Evolutionary conservation across 2,113 vertebrate genomes (phyloP).

Genomic region (Amblyornis subalaris): DNA sequence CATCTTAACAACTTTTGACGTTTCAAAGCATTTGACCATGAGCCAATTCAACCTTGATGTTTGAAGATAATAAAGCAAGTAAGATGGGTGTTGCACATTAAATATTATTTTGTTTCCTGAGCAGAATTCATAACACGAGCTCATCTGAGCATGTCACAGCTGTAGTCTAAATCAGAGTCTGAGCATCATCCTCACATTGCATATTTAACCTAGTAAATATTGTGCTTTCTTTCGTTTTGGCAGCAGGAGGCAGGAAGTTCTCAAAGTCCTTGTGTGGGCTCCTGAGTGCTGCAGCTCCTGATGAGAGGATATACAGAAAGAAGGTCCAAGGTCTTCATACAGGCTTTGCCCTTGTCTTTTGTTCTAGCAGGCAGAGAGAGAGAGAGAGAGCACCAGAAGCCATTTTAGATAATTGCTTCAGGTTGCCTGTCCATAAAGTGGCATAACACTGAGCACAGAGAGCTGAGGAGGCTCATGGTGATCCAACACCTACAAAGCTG

Average conservation of each 20-base stretch:
- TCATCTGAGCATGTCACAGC: neutral
- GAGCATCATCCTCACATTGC: neutral
- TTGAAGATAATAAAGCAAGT: conserved; percentile 59
- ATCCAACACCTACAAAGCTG: neutral
- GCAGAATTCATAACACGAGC: conserved; percentile 26
- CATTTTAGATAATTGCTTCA: neutral
- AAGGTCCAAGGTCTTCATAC: neutral
- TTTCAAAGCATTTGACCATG: conserved; percentile 45
- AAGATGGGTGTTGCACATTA: conserved; percentile 25
- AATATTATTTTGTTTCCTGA: conserved; percentile 66
- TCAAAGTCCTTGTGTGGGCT: neutral
- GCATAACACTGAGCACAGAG: neutral
- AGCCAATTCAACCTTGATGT: conserved; percentile 53
- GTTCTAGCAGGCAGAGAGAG: neutral
- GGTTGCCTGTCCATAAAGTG: neutral
- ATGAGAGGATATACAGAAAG: neutral
- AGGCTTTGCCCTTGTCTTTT: neutral
- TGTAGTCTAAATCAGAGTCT: neutral
- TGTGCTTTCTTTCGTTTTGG: neutral
- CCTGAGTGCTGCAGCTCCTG: neutral
- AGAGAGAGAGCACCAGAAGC: neutral
- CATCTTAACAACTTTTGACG: conserved; percentile 43
- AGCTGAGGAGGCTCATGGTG: neutral
- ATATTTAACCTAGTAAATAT: neutral
- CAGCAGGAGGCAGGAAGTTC: neutral